Conservation (phyloP, 2,888 invertebrate species). For the Julus scandinavius region DNA sequence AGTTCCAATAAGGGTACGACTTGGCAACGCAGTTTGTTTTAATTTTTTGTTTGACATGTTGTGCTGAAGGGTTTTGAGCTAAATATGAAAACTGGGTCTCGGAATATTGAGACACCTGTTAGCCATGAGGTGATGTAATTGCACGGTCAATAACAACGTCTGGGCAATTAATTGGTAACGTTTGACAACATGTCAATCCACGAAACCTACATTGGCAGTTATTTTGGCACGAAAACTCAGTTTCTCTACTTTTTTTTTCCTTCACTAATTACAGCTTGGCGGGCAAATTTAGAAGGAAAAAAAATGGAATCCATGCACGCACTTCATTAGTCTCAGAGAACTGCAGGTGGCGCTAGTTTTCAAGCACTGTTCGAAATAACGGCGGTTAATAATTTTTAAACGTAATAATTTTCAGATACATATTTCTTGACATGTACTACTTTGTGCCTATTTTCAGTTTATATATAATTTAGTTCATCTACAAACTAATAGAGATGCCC, state of each 20-base stretch:
- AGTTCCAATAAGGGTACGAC: neutral
- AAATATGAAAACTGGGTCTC: neutral
- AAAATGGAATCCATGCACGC: neutral
- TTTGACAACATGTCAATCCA: neutral
- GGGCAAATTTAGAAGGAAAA: neutral
- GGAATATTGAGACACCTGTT: neutral
- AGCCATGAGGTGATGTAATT: neutral
- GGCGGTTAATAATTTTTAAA: too few relatives aligned
- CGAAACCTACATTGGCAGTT: neutral
- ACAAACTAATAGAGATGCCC: too few relatives aligned
- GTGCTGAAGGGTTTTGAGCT: neutral
- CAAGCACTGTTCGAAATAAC: too few relatives aligned
- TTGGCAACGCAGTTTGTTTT: too few relatives aligned
- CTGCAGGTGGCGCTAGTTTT: neutral
- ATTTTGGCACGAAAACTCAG: constrained; percentile 3
- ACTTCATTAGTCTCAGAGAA: neutral
- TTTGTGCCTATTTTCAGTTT: too few relatives aligned
- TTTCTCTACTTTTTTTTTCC: neutral
- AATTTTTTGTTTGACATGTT: neutral
- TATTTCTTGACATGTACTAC: too few relatives aligned
- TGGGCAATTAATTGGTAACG: neutral
- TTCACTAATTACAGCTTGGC: neutral
- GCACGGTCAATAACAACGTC: neutral
- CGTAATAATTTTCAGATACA: too few relatives aligned
- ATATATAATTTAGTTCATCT: too few relatives aligned